These are phyloP conservation scores for Scrobipalpa costella DNA, from an alignment of 2,888 invertebrate species.

Conservation along the genomic window DNA sequence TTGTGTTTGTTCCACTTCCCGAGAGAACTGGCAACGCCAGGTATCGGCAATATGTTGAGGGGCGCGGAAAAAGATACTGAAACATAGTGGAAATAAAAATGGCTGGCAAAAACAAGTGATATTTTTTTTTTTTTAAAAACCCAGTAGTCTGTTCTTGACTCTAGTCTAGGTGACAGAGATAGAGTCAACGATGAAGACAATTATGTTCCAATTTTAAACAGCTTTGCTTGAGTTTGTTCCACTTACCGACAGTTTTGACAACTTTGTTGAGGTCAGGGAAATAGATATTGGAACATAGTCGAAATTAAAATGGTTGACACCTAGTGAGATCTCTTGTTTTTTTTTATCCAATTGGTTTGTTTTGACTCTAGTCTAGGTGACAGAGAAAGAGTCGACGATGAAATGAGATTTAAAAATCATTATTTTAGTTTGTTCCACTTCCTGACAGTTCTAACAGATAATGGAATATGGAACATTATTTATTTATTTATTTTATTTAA, in stretches of 20 bases:
- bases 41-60: constrained; percentile 37
- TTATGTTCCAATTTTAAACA: constrained; percentile 29
- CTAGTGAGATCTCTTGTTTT: too few species aligned
- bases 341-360: too few species aligned
- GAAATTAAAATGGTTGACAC: not conserved
- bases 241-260: constrained; percentile 48
- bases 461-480: too few species aligned
- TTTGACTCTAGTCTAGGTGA: too few species aligned
- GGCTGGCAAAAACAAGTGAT: too few species aligned
- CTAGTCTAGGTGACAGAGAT: too few species aligned
- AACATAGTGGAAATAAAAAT: not conserved
- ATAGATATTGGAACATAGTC: not conserved
- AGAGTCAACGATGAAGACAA: too few species aligned
- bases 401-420: constrained; percentile 31
- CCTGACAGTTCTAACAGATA: constrained; percentile 50
- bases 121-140: too few species aligned
- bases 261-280: constrained; percentile 34
- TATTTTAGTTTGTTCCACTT: constrained; percentile 37
- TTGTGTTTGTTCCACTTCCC: constrained; percentile 38
- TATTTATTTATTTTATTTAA: too few species aligned
- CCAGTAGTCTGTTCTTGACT: too few species aligned
- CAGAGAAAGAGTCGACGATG: too few species aligned
- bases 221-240: constrained; percentile 36
- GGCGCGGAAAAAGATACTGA: not conserved
- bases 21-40: constrained; percentile 47